Evolutionary conservation across 2,797 vertebrate species (phyloP), one percentile per base, ranked within the genome.

Genomic region (Heliangelus exortis): DNA sequence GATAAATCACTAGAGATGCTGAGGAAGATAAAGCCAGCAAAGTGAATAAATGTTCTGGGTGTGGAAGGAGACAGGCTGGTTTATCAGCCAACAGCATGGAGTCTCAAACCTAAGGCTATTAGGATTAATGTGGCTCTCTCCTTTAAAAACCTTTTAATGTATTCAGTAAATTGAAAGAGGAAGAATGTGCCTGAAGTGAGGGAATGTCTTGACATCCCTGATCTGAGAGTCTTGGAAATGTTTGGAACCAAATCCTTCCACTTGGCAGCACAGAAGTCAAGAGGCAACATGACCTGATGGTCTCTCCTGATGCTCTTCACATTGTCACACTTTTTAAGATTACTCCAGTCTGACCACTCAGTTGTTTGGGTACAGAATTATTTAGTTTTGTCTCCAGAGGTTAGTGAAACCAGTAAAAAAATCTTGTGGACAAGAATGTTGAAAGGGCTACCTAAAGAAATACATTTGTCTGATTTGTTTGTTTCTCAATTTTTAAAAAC

Each of bases 41-140:
- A 96, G 59, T 91, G 92, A 94, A 78, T 88, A 95, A 92, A 82
- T 63, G 91, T 91, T 96, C 92, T 71, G 91, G 91, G 63, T 92
- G 87, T 90, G 77, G 91, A 96, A 93, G 59, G 36, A 96, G 91
- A 88, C 85, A 93, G 85, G 80, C 77, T 82, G 87, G 87, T 94
- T 95, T 96, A 95, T 91, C 89, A 92, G 94, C 77, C 93, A 96
- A 79, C 79, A 91, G 92, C 91, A 88, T 61, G 73, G 68, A 92
- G 90, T 45, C 82, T 93, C 94, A 91, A 53, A 95, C 79, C 92
- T 85, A 74, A 87, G 79, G 93, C 87, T 92, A 73, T 91, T 91
- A 94, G 79, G 76, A 93, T 91, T 94, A 95, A 93, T 3, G 5
- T 75, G 73, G 54, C 62, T 84, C 91, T 91, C 93, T 91, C 90